A percentile compares a stretch with the other conserved stretches of the same genome.
phyloP scores from a whole-genome alignment of 2,113 vertebrate species.

The Hydrolagus affinis region DNA sequence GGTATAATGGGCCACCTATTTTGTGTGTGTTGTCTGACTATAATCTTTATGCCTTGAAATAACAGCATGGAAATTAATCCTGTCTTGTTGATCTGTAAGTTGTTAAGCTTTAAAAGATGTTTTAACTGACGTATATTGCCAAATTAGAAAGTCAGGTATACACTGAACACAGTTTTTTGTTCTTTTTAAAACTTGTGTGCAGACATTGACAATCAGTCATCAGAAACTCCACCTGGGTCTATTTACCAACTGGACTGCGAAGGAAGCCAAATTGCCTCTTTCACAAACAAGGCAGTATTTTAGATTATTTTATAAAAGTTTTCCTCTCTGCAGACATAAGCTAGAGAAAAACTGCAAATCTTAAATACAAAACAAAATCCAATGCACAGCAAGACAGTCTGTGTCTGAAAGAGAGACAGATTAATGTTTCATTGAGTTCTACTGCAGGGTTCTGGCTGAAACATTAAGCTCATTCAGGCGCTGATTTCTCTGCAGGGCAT shows the following conservation, averaged over 20 bases:
- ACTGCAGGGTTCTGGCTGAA: no score
- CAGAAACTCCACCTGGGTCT: no score
- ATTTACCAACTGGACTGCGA: neutral
- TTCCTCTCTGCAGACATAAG: neutral
- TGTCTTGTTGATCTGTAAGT: slow-evolving; percentile 36
- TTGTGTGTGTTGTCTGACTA: slow-evolving; percentile 47
- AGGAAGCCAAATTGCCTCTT: neutral
- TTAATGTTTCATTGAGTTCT: no score
- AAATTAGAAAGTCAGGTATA: slow-evolving; percentile 9
- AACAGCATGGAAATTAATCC: slow-evolving; percentile 63
- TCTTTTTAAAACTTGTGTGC: neutral
- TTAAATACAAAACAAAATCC: no score
- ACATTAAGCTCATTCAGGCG: no score
- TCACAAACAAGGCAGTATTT: neutral
- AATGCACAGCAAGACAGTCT: no score
- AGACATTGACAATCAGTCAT: slow-evolving; percentile 14
- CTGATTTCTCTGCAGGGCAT: no score
- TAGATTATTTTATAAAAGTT: neutral
- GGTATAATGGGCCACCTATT: slow-evolving; percentile 31
- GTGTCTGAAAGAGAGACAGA: no score
- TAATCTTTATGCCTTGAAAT: slow-evolving; percentile 55
- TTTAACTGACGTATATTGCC: slow-evolving; percentile 5
- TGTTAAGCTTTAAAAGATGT: slow-evolving; percentile 30
- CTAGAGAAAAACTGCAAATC: no score
- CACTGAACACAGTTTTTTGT: neutral